Conservation (phyloP, 30 jellyfish, hydroid and myxozoan species). For the Pseudorhiza aurosa region DNA sequence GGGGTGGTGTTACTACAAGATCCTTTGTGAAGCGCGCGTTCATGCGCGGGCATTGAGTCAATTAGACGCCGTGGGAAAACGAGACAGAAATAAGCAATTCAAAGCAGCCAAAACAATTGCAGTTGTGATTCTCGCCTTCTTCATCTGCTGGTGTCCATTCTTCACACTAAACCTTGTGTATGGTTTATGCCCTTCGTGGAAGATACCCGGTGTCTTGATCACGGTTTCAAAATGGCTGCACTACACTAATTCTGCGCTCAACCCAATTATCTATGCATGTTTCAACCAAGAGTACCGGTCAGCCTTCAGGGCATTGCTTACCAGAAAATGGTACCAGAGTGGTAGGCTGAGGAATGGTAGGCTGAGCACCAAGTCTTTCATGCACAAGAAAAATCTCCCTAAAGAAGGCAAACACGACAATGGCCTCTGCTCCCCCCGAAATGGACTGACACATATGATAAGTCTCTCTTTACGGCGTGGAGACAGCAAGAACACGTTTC, state of each 20-base stretch:
- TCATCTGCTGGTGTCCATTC: conserved; percentile 91
- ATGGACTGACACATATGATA: no score
- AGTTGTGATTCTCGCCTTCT: conserved; percentile 74
- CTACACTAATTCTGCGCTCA: conserved; percentile 78
- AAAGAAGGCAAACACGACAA: not conserved
- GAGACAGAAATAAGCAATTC: conserved; percentile 45
- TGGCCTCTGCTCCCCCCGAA: not conserved
- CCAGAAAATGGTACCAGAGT: conserved; percentile 37
- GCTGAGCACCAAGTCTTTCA: not conserved
- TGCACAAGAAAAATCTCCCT: not conserved
- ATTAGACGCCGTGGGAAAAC: not conserved
- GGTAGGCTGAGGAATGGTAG: not conserved
- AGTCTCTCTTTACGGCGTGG: not conserved
- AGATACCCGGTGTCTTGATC: conserved; percentile 39
- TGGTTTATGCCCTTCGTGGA: conserved; percentile 51
- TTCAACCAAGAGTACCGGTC: conserved; percentile 71
- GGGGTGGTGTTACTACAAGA: conserved; percentile 67
- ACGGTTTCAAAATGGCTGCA: conserved; percentile 88
- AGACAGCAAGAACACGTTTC: not conserved
- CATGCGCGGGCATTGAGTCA: conserved; percentile 32
- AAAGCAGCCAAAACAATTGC: conserved; percentile 87
- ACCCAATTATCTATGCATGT: conserved; percentile 85
- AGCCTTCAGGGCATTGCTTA: conserved; percentile 68
- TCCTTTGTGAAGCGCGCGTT: conserved; percentile 62
- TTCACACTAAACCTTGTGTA: conserved; percentile 49